phyloP scores from a whole-genome alignment of 2,113 vertebrate genomes.

The Campylorhamphus procurvoides region DNA sequence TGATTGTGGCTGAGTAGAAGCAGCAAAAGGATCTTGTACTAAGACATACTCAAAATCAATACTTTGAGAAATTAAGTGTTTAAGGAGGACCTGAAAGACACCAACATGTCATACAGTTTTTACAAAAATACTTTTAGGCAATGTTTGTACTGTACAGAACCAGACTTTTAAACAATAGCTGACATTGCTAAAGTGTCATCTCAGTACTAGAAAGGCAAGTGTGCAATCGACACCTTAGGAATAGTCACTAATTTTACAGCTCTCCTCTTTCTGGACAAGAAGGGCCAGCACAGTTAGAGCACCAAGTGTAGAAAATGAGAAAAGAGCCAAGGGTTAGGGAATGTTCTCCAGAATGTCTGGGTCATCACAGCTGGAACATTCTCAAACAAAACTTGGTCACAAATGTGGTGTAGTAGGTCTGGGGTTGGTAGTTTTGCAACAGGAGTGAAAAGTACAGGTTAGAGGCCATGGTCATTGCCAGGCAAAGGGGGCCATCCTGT shows the following conservation, averaged over 20 bases:
- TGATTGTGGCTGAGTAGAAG: background rate
- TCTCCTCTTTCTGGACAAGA: background rate
- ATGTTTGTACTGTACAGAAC: slow-evolving; percentile 4
- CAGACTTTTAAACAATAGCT: slow-evolving; percentile 35
- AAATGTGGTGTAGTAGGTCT: background rate
- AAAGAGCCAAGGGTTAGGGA: background rate
- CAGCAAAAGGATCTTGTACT: background rate
- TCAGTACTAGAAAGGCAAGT: slow-evolving; percentile 67
- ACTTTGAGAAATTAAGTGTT: background rate
- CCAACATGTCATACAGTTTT: background rate
- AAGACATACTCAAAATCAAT: background rate
- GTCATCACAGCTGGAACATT: background rate
- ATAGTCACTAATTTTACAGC: background rate
- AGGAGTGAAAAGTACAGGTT: background rate
- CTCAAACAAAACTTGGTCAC: background rate
- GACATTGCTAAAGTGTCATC: slow-evolving; percentile 54
- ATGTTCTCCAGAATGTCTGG: background rate
- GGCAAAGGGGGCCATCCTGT: background rate
- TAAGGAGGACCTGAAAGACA: background rate
- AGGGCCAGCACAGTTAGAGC: background rate
- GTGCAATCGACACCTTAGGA: background rate
- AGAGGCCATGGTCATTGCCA: background rate
- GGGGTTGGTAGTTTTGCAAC: background rate
- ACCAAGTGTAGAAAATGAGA: background rate
- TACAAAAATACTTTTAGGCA: slow-evolving; percentile 64